Base-by-base conservation (phyloP, 2,113 vertebrate species). In the Pterophyllum scalare region DNA sequence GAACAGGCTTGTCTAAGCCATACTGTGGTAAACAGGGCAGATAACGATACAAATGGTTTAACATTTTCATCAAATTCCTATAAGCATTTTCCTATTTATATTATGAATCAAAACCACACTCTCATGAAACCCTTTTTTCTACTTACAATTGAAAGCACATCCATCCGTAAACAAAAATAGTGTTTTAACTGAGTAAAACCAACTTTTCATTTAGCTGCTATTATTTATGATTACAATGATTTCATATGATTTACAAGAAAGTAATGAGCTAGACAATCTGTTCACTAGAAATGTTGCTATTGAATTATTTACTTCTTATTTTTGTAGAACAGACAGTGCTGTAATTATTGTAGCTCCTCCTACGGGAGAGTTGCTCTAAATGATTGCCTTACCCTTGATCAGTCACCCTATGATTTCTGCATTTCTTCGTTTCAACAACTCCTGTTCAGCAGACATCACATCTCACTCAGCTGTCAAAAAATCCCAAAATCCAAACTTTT, bases 321-420 rank as follows among this genome's bases (percentile, higher is more conserved):
- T 33, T 33, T 28, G 28, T 28, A 28, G 28, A 28, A 28, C 28
- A 28, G 28, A 28, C 28, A 28, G 28, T 28, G 28, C 5, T 28
- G 57, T 7, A 2, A 24, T 12, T 22, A 2, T 15, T 79, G 3
- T 40, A 56, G 77, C 82, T 56, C 84, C 88, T 67, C 89, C 87
- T 78, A 57, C 83, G 14, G 1, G 7, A 22, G 1, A 72, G 6
- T 93, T 89, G 78, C 89, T 88, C 75, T 75, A 2, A 43, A 22
- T 59, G 0, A 6, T 19, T 4, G 24, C 7, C 60, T 33, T 10
- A 2, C 17, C 22, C 24, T 35, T 56, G 20, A 59, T 4, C 22
- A 3, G 52, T 22, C 17, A 20, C 1, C 7, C 9, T 10, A 7
- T 40, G 0, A 65, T 81, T 82, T 75, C 19, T 35, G 14, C 80